Base-by-base conservation (phyloP, 2,888 invertebrate species). In the Dynastes hyllus region DNA sequence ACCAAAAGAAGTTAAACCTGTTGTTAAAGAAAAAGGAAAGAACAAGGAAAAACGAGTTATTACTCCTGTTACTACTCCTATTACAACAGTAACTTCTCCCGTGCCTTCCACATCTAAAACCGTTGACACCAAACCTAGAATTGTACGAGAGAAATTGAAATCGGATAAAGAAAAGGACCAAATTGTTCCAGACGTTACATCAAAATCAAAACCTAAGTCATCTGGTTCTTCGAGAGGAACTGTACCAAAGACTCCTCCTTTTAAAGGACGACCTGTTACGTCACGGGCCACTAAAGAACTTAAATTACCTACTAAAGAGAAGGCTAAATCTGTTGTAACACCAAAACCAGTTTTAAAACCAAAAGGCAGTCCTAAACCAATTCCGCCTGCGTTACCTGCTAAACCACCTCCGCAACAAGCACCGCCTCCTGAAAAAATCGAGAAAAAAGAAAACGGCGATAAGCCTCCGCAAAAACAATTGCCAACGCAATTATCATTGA, bases 391-490 rank as follows among this genome's bases (percentile, higher is more conserved):
- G n/a, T 32, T 65, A 71, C 79, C 83, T 0, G 81, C 81, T 40
- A 83, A 84, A 81, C 81, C 79, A 63, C 81, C 50, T 65, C 76
- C 58, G 40, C 83, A 82, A 16, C 84, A 92, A 82, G 92, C 92
- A 8, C 88, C 92, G 77, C 91, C 92, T 0, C 91, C 91, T 0
- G 90, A 91, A 63, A 84, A 81, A 75, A 78, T 80, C 2, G 80
- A 61, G 80, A 84, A 53, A 77, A 82, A 80, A 37, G 79, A 81
- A 79, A 61, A 58, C 45, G 50, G 75, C 27, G 79, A 76, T 50
- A 40, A 61, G 50, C 91, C 91, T 37, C 90, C 90, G 0, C 89
- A 92, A 82, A 91, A 91, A 81, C 85, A 87, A 22, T 78, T 87
- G 67, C 85, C 87, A 9, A 83, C 84, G 4, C 83, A 85, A 73